Evolutionary conservation across 2,797 vertebrate genomes (phyloP), one percentile per base, ranked within the genome.

Genomic region (Miichthys miiuy): DNA sequence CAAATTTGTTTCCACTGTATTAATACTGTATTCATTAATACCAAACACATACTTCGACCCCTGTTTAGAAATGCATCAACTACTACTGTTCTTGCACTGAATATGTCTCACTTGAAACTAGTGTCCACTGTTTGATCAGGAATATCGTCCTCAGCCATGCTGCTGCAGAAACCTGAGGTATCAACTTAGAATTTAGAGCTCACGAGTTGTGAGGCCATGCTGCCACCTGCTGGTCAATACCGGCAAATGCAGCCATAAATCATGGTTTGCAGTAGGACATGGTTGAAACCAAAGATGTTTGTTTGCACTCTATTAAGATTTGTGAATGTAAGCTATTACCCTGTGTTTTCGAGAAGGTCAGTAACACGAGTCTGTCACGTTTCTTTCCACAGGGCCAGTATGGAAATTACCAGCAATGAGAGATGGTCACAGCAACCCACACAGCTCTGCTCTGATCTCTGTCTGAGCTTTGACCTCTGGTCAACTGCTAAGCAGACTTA

Each of bases 331-430:
- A 75, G 63, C 30, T 78, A 85, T 77, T 73, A 20, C 8, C 25
- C 23, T 72, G 27, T 16, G 18, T 79, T 76, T 66, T 54, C 62
- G 65, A 66, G 75, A 82, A 74, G 57, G 67, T 83, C 81, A 91
- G 58, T 92, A 83, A 93, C 62, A 76, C 3, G 12, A 38, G 13
- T 68, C 68, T 90, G 81, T 91, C 80, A 73, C 71, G 16, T 80
- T 93, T 96, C 87, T 87, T 79, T 92, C 77, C 77, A 81, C 94
- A 99, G 98, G 97, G 95, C 94, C 98, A 99, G 80, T 99, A 99
- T 93, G 97, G 97, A 95, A 99, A 98, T 94, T 99, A 99, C 88
- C 98, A 99, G 93, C 98, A 98, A 92, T 99, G 97, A 98, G 95
- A 91, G 90, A 93, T 89, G 93, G 74, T 90, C 93, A 87, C 94